Evolutionary conservation across 1,140 invertebrate species (phyloP), one percentile per base, ranked within the genome.

Genomic region (Bombus breviceps): DNA sequence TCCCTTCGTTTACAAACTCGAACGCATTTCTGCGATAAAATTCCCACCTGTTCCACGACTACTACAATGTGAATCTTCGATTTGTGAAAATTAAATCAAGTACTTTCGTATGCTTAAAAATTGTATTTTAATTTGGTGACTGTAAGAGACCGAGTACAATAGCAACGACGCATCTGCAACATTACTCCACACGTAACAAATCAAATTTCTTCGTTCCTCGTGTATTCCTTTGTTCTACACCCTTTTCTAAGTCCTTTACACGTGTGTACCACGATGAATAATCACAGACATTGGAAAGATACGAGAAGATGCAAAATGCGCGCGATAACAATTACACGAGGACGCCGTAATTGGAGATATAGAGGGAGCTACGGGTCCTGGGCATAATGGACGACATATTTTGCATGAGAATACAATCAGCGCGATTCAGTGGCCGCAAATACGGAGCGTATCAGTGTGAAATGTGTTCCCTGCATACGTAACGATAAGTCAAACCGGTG

Each of bases 401-500:
- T 92, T 92, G 89, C 92, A 92, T 92, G 91, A 92, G 89, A 92
- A 92, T 92, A 92, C 92, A 92, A 92, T 92, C 92, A 92, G 91
- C 84, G 89, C 91, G 88, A 92, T 92, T 92, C 92, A 92, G 90
- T 74, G 88, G 82, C 82, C 66, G 89, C 88, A 90, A 83, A 82
- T 87, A 91, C 69, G 85, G 81, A 78, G 89, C 85, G 86, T 91
- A 88, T 89, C 90, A 84, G 76, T 91, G 81, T 74, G 85, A 91
- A 91, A 92, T 76, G 79, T 80, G 83, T 85, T 85, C 66, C 78
- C 64, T 74, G 53, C 81, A 83, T 86, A 87, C 77, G 77, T 80
- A 81, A 88, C 82, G 88, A 90, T 80, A 87, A 90, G 86, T 88
- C 91, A 88, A 89, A 86, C 86, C 74, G 74, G 77, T 80, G 77